These are phyloP conservation scores for Beris chalybata DNA, from an alignment of 2,888 invertebrate genomes.

Conservation along the genomic window DNA sequence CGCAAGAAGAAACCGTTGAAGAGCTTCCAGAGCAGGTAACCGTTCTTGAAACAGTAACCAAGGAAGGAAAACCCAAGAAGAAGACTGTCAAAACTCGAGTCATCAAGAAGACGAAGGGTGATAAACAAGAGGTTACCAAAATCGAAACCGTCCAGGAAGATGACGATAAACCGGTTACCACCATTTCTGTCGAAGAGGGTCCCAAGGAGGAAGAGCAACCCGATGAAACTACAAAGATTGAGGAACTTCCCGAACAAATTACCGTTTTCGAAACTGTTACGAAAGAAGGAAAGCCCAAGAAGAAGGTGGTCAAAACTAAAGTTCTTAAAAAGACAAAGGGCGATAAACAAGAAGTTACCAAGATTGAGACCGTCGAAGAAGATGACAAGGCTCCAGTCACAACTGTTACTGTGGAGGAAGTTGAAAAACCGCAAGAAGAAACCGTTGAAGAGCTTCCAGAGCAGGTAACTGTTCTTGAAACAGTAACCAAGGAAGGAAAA, in stretches of 20 bases:
- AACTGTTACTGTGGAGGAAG: conserved; percentile 50
- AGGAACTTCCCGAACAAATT: conserved; percentile 42
- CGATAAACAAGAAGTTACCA: conserved; percentile 43
- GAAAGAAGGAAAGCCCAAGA: conserved; percentile 44
- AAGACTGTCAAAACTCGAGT: conserved; percentile 49
- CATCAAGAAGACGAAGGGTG: conserved; percentile 51
- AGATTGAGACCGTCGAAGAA: conserved; percentile 40
- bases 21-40: conserved; percentile 42
- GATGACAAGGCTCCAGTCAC: conserved; percentile 43
- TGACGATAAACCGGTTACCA: conserved; percentile 52
- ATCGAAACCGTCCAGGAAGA: conserved; percentile 55
- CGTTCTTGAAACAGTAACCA: conserved; percentile 44
- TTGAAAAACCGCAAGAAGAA: conserved; percentile 38
- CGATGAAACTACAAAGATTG: conserved; percentile 32
- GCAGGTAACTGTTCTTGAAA: conserved; percentile 42
- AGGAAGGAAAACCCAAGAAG: conserved; percentile 46
- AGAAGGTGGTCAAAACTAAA: conserved; percentile 45
- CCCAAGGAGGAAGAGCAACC: conserved; percentile 42
- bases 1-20: conserved; percentile 44
- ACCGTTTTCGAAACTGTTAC: conserved; percentile 50
- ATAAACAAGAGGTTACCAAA: conserved; percentile 51
- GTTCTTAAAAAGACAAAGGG: conserved; percentile 49
- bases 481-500: conserved; percentile 41
- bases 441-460: conserved; percentile 46
- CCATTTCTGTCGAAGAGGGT: conserved; percentile 48